phyloP scores from a whole-genome alignment of 2,113 vertebrate genomes.

The Oreocharis arfaki region DNA sequence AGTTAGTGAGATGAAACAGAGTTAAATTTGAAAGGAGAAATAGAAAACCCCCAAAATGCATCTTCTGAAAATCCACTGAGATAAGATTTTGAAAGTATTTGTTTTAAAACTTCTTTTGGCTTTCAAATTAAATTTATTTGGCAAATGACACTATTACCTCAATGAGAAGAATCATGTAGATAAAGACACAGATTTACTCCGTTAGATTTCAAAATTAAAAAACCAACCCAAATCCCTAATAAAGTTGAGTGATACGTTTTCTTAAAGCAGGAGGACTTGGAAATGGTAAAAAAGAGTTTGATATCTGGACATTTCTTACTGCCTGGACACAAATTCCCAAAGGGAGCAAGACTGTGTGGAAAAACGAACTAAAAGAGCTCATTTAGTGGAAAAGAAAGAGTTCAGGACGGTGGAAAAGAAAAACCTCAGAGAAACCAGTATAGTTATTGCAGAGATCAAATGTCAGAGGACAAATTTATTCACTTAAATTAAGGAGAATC shows the following conservation, averaged over 20 bases:
- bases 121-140: not conserved
- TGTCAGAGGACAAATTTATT: not conserved
- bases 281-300: not conserved
- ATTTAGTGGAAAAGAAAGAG: not conserved
- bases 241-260: not conserved
- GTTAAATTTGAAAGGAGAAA: not conserved
- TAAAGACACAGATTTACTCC: not conserved
- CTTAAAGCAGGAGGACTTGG: not conserved
- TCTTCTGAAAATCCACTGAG: not conserved
- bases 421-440: not conserved
- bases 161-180: not conserved
- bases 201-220: not conserved
- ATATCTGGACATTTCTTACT: not conserved
- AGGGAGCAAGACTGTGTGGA: not conserved
- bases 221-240: accelerated
- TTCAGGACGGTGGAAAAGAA: not conserved
- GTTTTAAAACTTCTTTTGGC: not conserved
- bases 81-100: not conserved
- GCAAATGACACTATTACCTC: not conserved
- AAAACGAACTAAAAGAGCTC: not conserved
- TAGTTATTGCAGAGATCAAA: not conserved
- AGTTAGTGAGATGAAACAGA: not conserved
- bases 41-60: not conserved
- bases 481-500: not conserved
- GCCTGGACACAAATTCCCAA: not conserved